Evolutionary conservation across 2,888 invertebrate species (phyloP).

Genomic region (Chloroclystis v-ata): DNA sequence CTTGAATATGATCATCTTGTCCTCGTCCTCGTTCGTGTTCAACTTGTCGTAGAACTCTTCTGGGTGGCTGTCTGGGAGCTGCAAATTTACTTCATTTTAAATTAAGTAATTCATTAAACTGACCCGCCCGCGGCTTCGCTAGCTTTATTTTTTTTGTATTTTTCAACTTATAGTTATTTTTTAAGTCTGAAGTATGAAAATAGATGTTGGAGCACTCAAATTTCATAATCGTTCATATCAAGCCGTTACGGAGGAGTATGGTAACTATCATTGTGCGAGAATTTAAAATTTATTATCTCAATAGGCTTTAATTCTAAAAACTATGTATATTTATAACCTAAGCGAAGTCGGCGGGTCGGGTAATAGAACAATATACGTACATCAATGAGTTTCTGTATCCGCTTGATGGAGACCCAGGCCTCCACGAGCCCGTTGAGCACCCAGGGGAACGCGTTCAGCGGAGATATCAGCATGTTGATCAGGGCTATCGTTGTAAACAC

Average conservation of each 20-base stretch:
- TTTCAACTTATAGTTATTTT: too few species aligned
- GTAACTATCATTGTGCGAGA: too few species aligned
- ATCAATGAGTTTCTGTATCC: constrained; percentile 89
- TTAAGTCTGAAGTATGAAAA: too few species aligned
- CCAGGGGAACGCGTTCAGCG: constrained; percentile 99
- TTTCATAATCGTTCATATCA: too few species aligned
- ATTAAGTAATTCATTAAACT: background rate
- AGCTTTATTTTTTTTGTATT: background rate
- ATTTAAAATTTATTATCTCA: too few species aligned
- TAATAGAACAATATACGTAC: too few species aligned
- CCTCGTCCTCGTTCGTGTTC: constrained; percentile 69
- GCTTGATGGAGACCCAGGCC: constrained; percentile 94
- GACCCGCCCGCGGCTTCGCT: background rate
- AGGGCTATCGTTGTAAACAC: constrained; percentile 96
- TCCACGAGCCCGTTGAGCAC: constrained; percentile 97
- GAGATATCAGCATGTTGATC: constrained; percentile 96
- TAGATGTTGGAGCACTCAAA: too few species aligned
- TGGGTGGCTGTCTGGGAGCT: constrained; percentile 81
- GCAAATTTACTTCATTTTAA: background rate
- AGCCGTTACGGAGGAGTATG: too few species aligned
- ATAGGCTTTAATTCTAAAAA: too few species aligned
- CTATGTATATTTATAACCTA: too few species aligned
- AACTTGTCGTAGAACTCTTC: constrained; percentile 80
- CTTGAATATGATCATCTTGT: constrained; percentile 78
- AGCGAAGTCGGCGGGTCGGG: too few species aligned